These are phyloP conservation scores for Chanos chanos DNA, from an alignment of 2,797 vertebrate species.

Conservation along the genomic window DNA sequence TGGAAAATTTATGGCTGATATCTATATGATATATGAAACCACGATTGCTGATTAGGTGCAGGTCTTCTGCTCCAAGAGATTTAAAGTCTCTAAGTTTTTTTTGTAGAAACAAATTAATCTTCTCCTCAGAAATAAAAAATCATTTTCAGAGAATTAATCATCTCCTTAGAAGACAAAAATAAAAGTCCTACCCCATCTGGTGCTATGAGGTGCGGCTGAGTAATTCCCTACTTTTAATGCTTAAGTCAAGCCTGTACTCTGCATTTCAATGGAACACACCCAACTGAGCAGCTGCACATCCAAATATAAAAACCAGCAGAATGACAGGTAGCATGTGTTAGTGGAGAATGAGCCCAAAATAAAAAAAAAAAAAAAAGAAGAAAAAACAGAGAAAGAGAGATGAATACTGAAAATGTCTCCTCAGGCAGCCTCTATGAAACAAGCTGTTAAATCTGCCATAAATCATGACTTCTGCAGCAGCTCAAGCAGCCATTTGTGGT, in stretches of 20 bases:
- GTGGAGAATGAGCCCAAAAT: not conserved
- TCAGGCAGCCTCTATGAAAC: not conserved
- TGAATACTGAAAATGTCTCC: not conserved
- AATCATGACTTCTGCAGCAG: not conserved
- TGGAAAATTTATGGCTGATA: too few relatives aligned
- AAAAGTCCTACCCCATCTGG: conserved; percentile 12
- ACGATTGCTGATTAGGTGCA: too few relatives aligned
- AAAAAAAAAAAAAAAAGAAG: not conserved
- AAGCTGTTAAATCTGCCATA: not conserved
- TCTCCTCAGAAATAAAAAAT: not conserved
- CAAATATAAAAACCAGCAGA: conserved; percentile 17
- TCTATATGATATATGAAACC: too few relatives aligned
- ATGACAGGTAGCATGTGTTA: not conserved
- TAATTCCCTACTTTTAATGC: conserved; percentile 8
- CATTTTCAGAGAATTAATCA: not conserved
- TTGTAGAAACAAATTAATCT: not conserved
- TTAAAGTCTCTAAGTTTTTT: not conserved
- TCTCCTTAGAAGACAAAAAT: not conserved
- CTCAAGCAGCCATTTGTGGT: too few relatives aligned
- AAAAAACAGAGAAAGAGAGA: not conserved
- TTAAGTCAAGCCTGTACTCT: conserved; percentile 9
- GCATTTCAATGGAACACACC: conserved; percentile 10
- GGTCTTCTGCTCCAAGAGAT: too few relatives aligned
- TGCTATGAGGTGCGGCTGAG: not conserved
- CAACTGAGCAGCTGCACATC: conserved; percentile 11